Percentiles rank a stretch among this genome's conserved stretches.
Conservation (phyloP, 2,797 vertebrate species). For the Molossus molossus region DNA sequence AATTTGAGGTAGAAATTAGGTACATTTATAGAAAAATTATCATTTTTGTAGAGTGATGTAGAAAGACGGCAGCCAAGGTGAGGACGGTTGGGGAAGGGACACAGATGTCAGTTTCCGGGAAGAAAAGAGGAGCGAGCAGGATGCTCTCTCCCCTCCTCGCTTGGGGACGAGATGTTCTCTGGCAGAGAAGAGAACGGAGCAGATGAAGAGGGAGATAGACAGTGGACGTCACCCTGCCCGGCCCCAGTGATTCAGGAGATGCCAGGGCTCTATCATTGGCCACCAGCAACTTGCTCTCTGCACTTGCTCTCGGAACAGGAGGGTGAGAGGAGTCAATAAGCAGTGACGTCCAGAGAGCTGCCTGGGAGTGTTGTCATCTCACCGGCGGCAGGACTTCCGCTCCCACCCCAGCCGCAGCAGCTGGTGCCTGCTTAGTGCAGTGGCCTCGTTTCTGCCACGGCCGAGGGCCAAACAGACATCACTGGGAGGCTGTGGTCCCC, state of each 20-base stretch:
- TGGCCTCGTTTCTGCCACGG: slow-evolving; percentile 68
- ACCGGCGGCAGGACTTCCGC: slow-evolving; percentile 73
- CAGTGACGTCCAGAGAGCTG: slow-evolving; percentile 72
- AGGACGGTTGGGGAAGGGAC: background rate
- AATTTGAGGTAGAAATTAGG: background rate
- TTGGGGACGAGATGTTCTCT: background rate
- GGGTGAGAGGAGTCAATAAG: slow-evolving; percentile 69
- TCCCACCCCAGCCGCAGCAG: slow-evolving; percentile 66
- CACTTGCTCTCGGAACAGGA: too few species aligned
- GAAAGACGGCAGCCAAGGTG: background rate
- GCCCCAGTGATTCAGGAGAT: slow-evolving; percentile 78
- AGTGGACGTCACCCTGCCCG: too few species aligned
- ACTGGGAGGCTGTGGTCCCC: slow-evolving; percentile 50
- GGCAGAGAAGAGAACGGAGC: too few species aligned
- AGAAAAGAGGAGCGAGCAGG: background rate
- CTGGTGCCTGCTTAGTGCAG: slow-evolving; percentile 77
- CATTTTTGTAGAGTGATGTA: background rate
- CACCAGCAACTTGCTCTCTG: too few species aligned
- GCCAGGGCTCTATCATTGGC: slow-evolving; percentile 63
- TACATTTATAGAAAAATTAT: background rate
- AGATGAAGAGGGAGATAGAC: too few species aligned
- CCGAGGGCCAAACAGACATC: slow-evolving; percentile 70
- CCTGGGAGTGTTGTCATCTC: slow-evolving; percentile 83
- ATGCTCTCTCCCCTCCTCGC: background rate
- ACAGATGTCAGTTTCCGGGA: background rate